Conservation (phyloP, 2,113 vertebrate genomes). For the Antechinus flavipes region DNA sequence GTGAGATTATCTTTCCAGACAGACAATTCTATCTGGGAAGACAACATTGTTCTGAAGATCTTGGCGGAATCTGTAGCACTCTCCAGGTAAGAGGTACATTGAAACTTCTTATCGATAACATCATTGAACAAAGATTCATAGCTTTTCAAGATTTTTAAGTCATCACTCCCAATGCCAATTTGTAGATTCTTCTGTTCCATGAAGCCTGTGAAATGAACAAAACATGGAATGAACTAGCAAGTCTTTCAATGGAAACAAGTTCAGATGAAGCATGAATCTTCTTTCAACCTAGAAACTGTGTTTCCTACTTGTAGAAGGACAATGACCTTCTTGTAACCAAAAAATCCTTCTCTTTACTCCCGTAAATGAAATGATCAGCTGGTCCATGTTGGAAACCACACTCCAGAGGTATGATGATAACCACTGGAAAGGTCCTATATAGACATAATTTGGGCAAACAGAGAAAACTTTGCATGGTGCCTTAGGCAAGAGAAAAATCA, state of each 20-base stretch:
- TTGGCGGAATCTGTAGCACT: constrained; percentile 50
- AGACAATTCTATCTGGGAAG: constrained; percentile 76
- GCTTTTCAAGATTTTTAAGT: constrained; percentile 77
- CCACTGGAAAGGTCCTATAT: background rate
- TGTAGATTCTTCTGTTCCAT: constrained; percentile 45
- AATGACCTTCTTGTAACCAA: background rate
- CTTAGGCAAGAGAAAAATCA: background rate
- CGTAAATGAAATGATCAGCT: background rate
- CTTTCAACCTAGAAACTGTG: background rate
- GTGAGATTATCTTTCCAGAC: constrained; percentile 92
- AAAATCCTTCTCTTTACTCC: background rate
- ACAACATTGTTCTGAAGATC: constrained; percentile 80
- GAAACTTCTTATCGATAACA: constrained; percentile 85
- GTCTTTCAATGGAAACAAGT: constrained; percentile 14
- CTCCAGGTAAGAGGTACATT: constrained; percentile 74
- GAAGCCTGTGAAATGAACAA: constrained; percentile 69
- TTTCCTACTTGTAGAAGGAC: constrained; percentile 30
- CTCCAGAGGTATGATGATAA: background rate
- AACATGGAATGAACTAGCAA: constrained; percentile 63
- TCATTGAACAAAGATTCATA: constrained; percentile 68
- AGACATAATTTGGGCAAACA: background rate
- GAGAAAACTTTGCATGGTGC: background rate
- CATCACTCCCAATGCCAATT: constrained; percentile 71
- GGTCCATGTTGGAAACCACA: background rate
- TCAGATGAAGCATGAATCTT: background rate